phyloP scores from a whole-genome alignment of 2,888 invertebrate species.

The Leptinotarsa tumamoca region DNA sequence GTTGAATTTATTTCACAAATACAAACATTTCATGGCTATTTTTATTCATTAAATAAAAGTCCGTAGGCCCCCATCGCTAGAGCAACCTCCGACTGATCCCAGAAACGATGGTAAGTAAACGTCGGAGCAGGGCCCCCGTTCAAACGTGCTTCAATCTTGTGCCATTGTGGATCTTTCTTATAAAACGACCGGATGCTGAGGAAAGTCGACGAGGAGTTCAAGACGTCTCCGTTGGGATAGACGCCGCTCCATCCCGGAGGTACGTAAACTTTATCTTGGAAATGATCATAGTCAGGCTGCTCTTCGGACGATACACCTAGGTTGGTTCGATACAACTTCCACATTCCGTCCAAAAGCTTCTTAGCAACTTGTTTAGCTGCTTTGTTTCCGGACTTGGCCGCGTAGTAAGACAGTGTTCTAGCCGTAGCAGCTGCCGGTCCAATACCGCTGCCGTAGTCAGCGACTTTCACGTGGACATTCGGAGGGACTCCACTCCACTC shows the following conservation, averaged over 20 bases:
- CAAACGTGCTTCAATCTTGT: conserved; percentile 47
- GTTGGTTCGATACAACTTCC: conserved; percentile 40
- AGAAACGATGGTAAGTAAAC: conserved; percentile 52
- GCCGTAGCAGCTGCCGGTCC: conserved; percentile 50
- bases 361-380: conserved; percentile 46
- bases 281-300: conserved; percentile 35
- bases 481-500: conserved; percentile 47
- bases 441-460: conserved; percentile 41
- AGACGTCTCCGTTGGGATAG: conserved; percentile 51
- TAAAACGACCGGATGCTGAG: conserved; percentile 49
- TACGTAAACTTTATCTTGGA: conserved; percentile 45
- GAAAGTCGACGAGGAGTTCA: conserved; percentile 49
- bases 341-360: conserved; percentile 47
- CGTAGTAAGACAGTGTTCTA: conserved; percentile 49
- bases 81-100: conserved; percentile 52
- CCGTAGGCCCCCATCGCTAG: conserved; percentile 50
- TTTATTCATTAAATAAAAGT: conserved; percentile 50
- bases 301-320: conserved; percentile 45
- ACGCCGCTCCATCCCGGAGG: conserved; percentile 49
- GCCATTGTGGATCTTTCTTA: conserved; percentile 49
- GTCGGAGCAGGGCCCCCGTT: conserved; percentile 48
- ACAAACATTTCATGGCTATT: not conserved
- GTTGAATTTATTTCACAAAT: not conserved
- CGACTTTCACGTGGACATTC: conserved; percentile 41
- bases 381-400: conserved; percentile 47